Evolutionary conservation across 1,140 invertebrate genomes (phyloP).

Genomic region (Drosophila prosaltans): DNA sequence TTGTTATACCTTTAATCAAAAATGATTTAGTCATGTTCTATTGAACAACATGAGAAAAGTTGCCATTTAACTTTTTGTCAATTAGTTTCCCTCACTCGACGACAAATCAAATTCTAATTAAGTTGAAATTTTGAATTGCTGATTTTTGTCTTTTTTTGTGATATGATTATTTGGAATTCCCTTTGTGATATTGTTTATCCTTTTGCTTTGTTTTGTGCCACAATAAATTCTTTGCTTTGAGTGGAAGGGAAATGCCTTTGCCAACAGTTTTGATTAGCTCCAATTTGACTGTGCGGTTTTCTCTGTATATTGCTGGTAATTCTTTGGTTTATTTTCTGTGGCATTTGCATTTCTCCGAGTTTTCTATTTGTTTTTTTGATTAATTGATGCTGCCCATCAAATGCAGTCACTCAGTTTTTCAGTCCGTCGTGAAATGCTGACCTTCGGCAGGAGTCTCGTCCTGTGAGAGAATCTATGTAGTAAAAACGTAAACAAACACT

Average conservation of each 20-base stretch:
- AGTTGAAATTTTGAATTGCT: not conserved
- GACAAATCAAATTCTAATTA: not conserved
- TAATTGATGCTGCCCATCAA: slow-evolving; percentile 42
- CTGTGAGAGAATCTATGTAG: slow-evolving; percentile 17
- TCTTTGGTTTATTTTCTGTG: slow-evolving; percentile 1
- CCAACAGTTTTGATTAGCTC: slow-evolving; percentile 35
- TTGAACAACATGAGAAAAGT: no score
- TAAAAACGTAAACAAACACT: slow-evolving; percentile 79
- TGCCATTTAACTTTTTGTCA: no score
- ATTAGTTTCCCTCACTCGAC: not conserved
- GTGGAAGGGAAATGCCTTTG: not conserved
- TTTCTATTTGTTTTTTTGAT: slow-evolving; percentile 44
- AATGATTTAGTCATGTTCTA: no score
- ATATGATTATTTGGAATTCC: not conserved
- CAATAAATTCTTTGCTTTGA: slow-evolving; percentile 17
- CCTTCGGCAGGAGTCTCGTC: slow-evolving; percentile 23
- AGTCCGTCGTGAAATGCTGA: slow-evolving; percentile 22
- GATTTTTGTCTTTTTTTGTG: not conserved
- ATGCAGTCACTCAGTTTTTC: slow-evolving; percentile 6
- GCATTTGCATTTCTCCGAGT: slow-evolving; percentile 5
- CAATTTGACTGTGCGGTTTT: slow-evolving; percentile 28
- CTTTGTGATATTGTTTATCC: not conserved
- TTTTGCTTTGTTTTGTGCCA: not conserved
- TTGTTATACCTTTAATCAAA: no score
- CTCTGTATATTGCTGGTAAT: not conserved